Conservation (phyloP, 2,113 vertebrate genomes). For the Bungarus multicinctus region DNA sequence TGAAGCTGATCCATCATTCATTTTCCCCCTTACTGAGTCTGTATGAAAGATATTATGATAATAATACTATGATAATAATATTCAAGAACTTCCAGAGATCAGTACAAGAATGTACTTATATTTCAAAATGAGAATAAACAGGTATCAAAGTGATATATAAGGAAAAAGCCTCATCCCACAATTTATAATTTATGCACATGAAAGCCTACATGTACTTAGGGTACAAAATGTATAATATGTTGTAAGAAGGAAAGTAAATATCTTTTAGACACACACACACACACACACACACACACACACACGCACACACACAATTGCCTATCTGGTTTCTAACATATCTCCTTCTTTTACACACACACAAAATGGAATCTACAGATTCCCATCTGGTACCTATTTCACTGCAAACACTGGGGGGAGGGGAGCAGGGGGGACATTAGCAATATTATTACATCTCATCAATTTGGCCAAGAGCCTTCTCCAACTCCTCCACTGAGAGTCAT, state of each 20-base stretch:
- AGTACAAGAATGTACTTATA: background rate
- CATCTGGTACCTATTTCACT: background rate
- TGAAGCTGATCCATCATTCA: background rate
- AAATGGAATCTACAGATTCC: background rate
- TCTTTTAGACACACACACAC: background rate
- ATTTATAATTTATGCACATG: background rate
- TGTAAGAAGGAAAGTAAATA: background rate
- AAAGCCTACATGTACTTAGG: background rate
- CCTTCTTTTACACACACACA: background rate
- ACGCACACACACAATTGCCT: background rate
- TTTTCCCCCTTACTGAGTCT: background rate
- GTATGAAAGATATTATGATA: background rate
- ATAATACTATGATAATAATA: no score
- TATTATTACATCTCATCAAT: conserved; percentile 12
- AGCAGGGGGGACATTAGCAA: background rate
- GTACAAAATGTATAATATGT: background rate
- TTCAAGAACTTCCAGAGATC: background rate
- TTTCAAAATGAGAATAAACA: background rate
- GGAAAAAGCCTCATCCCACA: background rate
- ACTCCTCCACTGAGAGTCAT: conserved; percentile 16
- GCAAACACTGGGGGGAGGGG: background rate
- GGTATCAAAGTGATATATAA: background rate
- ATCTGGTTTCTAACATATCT: background rate
- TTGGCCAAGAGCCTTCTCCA: background rate
- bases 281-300: no score